Evolutionary conservation across 2,797 vertebrate species (phyloP), one percentile per base, ranked within the genome.

Genomic region (Iguana delicatissima): DNA sequence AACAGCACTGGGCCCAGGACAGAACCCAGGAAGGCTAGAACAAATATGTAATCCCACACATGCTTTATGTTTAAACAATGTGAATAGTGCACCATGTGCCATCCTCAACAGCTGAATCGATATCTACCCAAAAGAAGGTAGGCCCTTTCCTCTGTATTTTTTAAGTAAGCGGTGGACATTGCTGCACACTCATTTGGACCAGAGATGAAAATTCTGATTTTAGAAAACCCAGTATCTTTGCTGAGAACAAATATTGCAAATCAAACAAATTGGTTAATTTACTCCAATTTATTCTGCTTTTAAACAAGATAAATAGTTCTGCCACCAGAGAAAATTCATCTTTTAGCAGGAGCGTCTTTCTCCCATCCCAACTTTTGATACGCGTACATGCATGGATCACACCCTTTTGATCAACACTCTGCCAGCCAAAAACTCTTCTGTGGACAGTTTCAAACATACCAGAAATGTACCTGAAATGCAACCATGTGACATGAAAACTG

Each of bases 201-300:
- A 73, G 38, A 52, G 16, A 86, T 32, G 35, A 35, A 77, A 59
- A 62, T 32, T 86, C 22, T 42, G 38, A 77, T 29, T 38, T 32
- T 64, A 42, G 38, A 64, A 62, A 86, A 86, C 38, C 4, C 38
- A 64, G 38, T 62, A 16, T 18, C 24, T 16, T 77, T 62, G 73
- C 38, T 86, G 73, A 46, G 52, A 77, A 62, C 76, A 59, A 77
- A 77, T 77, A 16, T 38, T 29, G 55, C 72, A 86, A 38, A 86
- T 42, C 55, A 59, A 18, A 46, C 57, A 52, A 55, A 29, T 62
- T 67, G 26, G 59, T 46, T 76, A 38, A 79, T 62, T 57, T 35
- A 46, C 35, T 38, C 42, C 59, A 76, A 86, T 86, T 29, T 64
- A 87, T 82, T 59, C 55, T 59, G 55, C 74, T n/a, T 87, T 32